A percentile compares a stretch with the other conserved stretches of the same genome.
Conservation (phyloP, 2,888 invertebrate genomes). For the Lasioglossum malachurum region DNA sequence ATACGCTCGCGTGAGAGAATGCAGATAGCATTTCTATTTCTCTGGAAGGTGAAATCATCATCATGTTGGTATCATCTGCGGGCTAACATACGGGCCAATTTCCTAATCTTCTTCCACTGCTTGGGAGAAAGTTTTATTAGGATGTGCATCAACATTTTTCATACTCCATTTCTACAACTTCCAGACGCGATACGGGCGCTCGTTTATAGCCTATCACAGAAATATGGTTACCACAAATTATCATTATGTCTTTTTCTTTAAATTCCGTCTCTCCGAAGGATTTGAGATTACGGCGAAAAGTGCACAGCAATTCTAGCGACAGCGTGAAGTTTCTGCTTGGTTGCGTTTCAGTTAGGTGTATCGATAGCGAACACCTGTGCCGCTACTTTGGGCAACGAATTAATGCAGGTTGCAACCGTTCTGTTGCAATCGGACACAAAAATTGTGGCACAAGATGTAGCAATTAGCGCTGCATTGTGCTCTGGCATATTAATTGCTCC, state of each 20-base stretch:
- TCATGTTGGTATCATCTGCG: background rate
- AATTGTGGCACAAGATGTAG: background rate
- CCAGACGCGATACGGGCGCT: background rate
- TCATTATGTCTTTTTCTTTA: background rate
- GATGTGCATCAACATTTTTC: background rate
- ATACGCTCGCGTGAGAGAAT: background rate
- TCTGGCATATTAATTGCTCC: background rate
- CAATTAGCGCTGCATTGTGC: background rate
- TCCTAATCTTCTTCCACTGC: background rate
- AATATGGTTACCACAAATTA: background rate
- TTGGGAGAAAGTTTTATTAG: background rate
- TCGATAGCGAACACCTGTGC: background rate
- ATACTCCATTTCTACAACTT: background rate
- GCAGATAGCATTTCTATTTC: background rate
- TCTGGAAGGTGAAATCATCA: background rate
- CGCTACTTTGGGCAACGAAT: background rate
- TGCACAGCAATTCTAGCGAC: background rate
- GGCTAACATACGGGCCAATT: background rate
- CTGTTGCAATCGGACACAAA: background rate
- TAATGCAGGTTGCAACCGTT: background rate
- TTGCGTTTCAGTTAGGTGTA: background rate
- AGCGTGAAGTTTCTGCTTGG: background rate
- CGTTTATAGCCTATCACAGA: background rate
- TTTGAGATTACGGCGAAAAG: background rate
- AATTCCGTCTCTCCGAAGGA: background rate